Evolutionary conservation across 2,113 vertebrate genomes (phyloP).

Genomic region (Rhadina sibilatrix): DNA sequence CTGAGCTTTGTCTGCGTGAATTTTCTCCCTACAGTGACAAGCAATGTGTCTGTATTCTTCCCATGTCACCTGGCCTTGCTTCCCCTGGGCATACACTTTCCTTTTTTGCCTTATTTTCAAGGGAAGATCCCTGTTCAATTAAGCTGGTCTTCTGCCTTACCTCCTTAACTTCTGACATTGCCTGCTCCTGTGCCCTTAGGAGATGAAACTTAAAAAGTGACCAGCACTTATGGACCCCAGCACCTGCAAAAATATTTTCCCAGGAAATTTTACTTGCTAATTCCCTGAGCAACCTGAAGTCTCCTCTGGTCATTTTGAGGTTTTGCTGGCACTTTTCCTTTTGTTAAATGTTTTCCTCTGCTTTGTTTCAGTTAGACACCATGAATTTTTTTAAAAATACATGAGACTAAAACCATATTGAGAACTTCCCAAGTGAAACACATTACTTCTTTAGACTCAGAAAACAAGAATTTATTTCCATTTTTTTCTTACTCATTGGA

Average conservation of each 20-base stretch:
- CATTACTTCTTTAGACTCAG: neutral
- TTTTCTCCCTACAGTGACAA: neutral
- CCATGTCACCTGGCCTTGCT: neutral
- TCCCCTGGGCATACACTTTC: neutral
- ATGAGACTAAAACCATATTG: neutral
- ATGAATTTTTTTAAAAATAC: neutral
- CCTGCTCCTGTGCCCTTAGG: neutral
- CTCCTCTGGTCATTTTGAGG: neutral
- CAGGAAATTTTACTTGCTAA: neutral
- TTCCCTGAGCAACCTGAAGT: neutral
- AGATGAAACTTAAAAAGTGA: neutral
- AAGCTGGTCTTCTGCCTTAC: neutral
- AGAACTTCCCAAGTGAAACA: neutral
- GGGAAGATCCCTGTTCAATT: neutral
- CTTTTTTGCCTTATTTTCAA: neutral
- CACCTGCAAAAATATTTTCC: neutral
- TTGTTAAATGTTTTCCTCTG: neutral
- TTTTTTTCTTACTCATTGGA: conserved; percentile 9
- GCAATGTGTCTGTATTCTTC: neutral
- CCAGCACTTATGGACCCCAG: neutral
- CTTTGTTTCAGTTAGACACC: neutral
- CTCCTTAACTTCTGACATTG: neutral
- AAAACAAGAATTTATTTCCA: neutral
- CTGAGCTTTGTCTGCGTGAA: neutral
- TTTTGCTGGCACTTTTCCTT: neutral